phyloP scores from a whole-genome alignment of 1,140 invertebrate species.

The Formica exsecta region DNA sequence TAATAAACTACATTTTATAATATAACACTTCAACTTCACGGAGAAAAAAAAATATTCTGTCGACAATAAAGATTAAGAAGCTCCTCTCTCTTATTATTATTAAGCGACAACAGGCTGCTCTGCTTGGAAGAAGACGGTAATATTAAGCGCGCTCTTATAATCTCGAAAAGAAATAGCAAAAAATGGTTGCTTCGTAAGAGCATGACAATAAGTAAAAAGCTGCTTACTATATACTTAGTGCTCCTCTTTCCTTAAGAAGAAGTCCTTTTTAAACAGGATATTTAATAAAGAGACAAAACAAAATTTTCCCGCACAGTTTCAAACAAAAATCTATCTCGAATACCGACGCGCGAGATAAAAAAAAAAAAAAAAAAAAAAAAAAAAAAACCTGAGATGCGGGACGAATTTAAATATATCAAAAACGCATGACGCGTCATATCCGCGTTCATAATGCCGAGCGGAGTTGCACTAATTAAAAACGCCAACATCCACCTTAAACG shows the following conservation, averaged over 20 bases:
- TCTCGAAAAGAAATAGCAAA: slow-evolving; percentile 31
- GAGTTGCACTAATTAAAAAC: slow-evolving; percentile 70
- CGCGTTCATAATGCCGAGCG: not conserved
- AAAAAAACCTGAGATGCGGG: too few species aligned
- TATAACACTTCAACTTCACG: slow-evolving; percentile 12
- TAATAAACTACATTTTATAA: slow-evolving; percentile 14
- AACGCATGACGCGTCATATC: not conserved
- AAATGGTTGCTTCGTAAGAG: slow-evolving; percentile 34
- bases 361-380: not conserved
- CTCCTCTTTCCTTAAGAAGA: not conserved
- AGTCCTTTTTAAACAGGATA: slow-evolving; percentile 13
- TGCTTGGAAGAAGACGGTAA: slow-evolving; percentile 34
- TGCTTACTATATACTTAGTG: slow-evolving; percentile 32
- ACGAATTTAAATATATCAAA: slow-evolving; percentile 38
- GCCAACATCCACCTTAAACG: slow-evolving; percentile 62
- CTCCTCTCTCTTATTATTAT: slow-evolving; percentile 41
- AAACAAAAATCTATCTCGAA: not conserved
- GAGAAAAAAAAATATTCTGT: slow-evolving; percentile 22
- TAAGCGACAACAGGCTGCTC: slow-evolving; percentile 10
- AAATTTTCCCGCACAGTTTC: slow-evolving; percentile 20
- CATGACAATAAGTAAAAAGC: slow-evolving; percentile 42
- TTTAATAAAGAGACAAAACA: not conserved
- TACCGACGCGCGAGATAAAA: not conserved
- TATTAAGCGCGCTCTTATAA: slow-evolving; percentile 53
- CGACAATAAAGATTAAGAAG: slow-evolving; percentile 42